Conservation (phyloP, 1,140 invertebrate species). For the Drosophila lowei region DNA sequence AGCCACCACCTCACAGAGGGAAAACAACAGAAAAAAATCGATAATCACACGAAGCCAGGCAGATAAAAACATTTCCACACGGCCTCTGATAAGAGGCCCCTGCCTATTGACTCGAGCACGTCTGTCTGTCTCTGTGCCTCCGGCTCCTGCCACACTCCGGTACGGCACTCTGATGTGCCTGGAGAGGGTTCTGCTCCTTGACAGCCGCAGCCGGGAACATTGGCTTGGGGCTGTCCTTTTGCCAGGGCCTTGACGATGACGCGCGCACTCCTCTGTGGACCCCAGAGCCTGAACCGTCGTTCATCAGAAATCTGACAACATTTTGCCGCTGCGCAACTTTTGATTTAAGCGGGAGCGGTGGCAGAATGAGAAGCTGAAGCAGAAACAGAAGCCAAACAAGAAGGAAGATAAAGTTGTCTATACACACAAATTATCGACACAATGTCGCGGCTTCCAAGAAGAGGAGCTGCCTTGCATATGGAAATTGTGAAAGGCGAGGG, state of each 20-base stretch:
- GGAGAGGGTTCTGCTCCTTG: conserved; percentile 35
- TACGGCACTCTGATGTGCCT: conserved; percentile 8
- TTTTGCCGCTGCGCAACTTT: conserved; percentile 61
- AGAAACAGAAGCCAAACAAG: not conserved
- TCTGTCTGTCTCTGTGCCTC: conserved; percentile 23
- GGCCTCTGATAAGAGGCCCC: conserved; percentile 57
- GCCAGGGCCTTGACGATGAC: conserved; percentile 54
- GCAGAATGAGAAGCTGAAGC: no score
- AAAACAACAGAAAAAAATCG: conserved; percentile 57
- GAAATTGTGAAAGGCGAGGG: conserved; percentile 20
- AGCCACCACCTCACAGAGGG: conserved; percentile 37
- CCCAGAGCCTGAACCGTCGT: conserved; percentile 2
- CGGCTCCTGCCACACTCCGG: conserved; percentile 9
- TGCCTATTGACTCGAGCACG: conserved; percentile 47
- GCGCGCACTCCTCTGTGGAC: conserved; percentile 27
- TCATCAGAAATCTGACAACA: conserved; percentile 45
- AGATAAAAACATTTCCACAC: conserved; percentile 54
- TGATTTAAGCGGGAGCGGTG: conserved; percentile 24
- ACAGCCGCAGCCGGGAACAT: conserved; percentile 10
- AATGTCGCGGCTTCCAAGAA: conserved; percentile 37
- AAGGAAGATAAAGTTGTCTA: conserved; percentile 41
- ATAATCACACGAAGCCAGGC: conserved; percentile 57
- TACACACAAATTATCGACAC: conserved; percentile 74
- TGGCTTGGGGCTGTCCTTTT: conserved; percentile 30
- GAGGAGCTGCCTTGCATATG: conserved; percentile 35